phyloP scores from a whole-genome alignment of 2,797 vertebrate genomes.

The Chloroceryle amazona region DNA sequence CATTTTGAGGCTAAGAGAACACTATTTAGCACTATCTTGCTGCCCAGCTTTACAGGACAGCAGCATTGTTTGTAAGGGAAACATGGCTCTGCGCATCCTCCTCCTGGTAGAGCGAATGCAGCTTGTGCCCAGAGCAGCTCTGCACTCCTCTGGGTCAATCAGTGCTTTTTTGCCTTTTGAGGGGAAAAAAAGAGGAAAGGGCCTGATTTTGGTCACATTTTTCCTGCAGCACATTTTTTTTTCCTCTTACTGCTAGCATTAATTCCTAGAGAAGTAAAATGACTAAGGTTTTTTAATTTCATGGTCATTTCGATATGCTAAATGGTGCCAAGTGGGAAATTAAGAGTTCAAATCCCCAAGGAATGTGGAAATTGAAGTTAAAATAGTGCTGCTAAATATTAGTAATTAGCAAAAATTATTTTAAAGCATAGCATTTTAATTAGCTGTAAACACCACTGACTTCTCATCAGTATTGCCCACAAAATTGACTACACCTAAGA shows the following conservation, averaged over 20 bases:
- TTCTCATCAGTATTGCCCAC: neutral
- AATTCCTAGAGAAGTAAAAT: conserved; percentile 22
- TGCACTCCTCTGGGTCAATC: neutral
- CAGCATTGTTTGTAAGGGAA: neutral
- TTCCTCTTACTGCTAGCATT: neutral
- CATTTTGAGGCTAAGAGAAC: neutral
- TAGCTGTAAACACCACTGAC: neutral
- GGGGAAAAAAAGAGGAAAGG: neutral
- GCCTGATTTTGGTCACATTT: neutral
- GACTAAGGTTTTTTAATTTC: conserved; percentile 13
- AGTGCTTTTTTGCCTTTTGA: neutral
- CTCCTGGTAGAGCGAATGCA: neutral
- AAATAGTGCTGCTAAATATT: conserved; percentile 46
- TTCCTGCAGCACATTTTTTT: neutral
- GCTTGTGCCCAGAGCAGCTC: neutral
- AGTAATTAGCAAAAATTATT: conserved; percentile 45
- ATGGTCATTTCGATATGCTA: conserved; percentile 49
- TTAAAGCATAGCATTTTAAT: conserved; percentile 40
- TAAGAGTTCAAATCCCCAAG: conserved; percentile 16
- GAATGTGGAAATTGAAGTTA: conserved; percentile 19
- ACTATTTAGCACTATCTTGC: neutral
- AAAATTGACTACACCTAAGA: neutral
- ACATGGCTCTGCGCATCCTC: neutral
- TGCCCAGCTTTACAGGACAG: neutral
- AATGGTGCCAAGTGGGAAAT: conserved; percentile 29